phyloP scores from a whole-genome alignment of 2,113 vertebrate species.

The Capra hircus region DNA sequence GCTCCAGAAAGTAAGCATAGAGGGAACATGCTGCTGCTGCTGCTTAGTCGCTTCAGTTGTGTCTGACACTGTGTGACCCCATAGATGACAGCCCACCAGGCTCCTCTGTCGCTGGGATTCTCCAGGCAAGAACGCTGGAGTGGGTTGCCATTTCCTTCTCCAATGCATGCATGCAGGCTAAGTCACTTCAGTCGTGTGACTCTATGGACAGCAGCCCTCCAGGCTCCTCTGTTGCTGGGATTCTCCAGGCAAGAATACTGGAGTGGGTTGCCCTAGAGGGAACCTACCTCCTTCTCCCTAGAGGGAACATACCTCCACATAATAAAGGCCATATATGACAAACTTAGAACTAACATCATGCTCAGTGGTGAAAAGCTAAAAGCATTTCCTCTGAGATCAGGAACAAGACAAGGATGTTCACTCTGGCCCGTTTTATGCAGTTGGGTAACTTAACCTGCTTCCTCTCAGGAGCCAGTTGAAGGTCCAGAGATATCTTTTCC shows the following conservation, averaged over 20 bases:
- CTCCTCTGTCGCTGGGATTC: not conserved
- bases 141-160: not conserved
- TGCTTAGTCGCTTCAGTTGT: not conserved
- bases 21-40: not conserved
- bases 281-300: not conserved
- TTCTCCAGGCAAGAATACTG: not conserved
- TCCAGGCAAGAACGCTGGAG: not conserved
- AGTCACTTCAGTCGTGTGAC: not conserved
- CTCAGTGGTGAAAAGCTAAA: not conserved
- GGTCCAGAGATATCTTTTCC: not conserved
- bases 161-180: not conserved
- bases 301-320: not conserved
- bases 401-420: not conserved
- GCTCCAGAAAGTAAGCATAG: not conserved
- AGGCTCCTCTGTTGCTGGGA: not conserved
- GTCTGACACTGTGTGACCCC: accelerated
- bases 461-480: not conserved
- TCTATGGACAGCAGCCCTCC: not conserved
- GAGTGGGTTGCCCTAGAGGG: not conserved
- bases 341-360: not conserved
- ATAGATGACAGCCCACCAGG: not conserved
- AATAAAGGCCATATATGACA: not conserved
- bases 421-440: not conserved
- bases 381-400: not conserved
- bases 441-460: not conserved